Percentiles rank a stretch among this genome's conserved stretches.
Conservation (phyloP, 1,140 invertebrate species). For the Wasmannia auropunctata region DNA sequence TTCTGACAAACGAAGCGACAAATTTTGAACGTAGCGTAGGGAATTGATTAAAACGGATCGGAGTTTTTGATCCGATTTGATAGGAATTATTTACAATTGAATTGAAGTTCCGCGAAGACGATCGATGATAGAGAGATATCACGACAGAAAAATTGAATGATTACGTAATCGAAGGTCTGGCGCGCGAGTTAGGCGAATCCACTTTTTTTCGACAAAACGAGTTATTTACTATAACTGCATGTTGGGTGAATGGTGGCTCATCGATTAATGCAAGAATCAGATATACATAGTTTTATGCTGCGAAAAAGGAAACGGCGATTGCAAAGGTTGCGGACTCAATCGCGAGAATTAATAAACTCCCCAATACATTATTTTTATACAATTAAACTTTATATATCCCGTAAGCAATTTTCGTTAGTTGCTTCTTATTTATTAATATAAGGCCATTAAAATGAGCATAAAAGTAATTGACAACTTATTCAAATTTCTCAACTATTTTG, state of each 20-base stretch:
- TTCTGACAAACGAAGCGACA: background rate
- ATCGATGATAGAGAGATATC: constrained; percentile 34
- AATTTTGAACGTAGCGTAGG: background rate
- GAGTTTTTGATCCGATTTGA: constrained; percentile 1
- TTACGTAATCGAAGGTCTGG: constrained; percentile 39
- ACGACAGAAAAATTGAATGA: constrained; percentile 40
- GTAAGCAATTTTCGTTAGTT: background rate
- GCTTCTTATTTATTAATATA: background rate
- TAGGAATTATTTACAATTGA: constrained; percentile 27
- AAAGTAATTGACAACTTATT: background rate
- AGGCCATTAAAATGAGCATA: no score
- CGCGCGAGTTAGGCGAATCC: background rate
- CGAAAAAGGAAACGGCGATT: background rate
- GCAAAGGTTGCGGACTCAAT: constrained; percentile 5
- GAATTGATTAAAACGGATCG: background rate
- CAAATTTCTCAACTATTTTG: background rate
- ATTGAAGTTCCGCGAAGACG: background rate
- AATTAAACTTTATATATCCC: background rate
- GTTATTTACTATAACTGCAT: constrained; percentile 12
- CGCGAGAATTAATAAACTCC: background rate
- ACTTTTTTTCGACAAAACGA: constrained; percentile 26
- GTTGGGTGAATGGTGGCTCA: background rate
- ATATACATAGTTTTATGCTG: background rate
- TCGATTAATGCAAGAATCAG: background rate
- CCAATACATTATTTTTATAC: background rate